Conservation (phyloP, 2,113 vertebrate genomes). For the Crotalus viridis region DNA sequence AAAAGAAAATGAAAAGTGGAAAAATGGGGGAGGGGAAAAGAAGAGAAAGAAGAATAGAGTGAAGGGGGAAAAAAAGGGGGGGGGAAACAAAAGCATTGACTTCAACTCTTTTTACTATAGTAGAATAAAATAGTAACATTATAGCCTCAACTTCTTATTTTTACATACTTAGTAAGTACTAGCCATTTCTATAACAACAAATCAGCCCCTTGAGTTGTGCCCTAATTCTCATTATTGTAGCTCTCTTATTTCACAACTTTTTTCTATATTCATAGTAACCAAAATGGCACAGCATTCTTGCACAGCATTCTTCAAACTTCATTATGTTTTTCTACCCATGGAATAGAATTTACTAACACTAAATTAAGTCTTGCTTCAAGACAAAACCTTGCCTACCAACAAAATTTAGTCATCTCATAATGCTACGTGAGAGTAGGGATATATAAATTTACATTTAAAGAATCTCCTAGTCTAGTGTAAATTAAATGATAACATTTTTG, state of each 20-base stretch:
- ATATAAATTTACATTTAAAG: background rate
- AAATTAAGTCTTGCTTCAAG: background rate
- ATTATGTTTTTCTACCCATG: background rate
- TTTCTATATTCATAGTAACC: background rate
- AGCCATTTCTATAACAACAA: too few species aligned
- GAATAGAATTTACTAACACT: background rate
- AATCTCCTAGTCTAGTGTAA: background rate
- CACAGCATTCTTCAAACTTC: background rate
- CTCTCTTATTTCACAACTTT: background rate
- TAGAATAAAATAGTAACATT: background rate
- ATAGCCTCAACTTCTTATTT: background rate
- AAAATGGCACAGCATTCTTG: background rate
- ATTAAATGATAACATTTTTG: background rate
- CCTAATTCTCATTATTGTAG: background rate
- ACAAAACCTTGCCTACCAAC: background rate
- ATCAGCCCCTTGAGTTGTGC: background rate
- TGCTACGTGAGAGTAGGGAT: background rate
- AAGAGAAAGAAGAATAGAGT: background rate
- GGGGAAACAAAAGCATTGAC: background rate
- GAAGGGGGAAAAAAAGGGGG: background rate
- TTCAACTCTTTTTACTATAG: background rate
- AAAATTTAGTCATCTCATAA: background rate
- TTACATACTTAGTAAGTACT: background rate
- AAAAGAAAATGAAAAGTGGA: background rate
- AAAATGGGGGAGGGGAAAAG: background rate